Percentiles rank a stretch among this genome's conserved stretches.
These are phyloP conservation scores for Aepyceros melampus DNA, from an alignment of 2,113 vertebrate genomes.

Conservation along the genomic window DNA sequence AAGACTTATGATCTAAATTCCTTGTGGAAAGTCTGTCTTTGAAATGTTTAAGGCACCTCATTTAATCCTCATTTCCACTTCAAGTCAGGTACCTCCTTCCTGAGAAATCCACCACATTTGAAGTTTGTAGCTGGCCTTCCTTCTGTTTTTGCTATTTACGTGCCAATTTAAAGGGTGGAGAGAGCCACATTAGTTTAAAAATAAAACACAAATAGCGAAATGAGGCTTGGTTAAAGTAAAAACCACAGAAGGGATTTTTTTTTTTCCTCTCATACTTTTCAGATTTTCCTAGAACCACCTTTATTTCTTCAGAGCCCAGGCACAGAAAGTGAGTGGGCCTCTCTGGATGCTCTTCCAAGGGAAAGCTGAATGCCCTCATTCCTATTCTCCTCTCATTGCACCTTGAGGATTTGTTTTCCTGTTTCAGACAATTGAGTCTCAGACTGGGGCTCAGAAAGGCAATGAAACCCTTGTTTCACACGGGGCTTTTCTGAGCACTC, in stretches of 20 bases:
- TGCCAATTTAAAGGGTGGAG: slow-evolving; percentile 66
- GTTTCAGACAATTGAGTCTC: background rate
- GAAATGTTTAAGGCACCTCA: slow-evolving; percentile 49
- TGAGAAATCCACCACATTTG: slow-evolving; percentile 53
- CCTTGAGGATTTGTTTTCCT: slow-evolving; percentile 8
- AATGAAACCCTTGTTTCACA: background rate
- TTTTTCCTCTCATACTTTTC: slow-evolving; percentile 46
- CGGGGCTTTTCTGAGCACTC: background rate
- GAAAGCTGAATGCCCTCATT: background rate
- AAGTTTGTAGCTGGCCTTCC: slow-evolving; percentile 43
- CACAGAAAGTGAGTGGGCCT: slow-evolving; percentile 50
- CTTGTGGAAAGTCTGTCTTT: slow-evolving; percentile 54
- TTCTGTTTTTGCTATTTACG: slow-evolving; percentile 60
- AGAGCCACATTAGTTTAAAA: slow-evolving; percentile 69
- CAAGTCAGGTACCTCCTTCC: slow-evolving; percentile 52
- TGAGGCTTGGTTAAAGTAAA: slow-evolving; percentile 48
- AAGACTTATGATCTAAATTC: slow-evolving; percentile 53
- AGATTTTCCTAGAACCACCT: slow-evolving; percentile 72
- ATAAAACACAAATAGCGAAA: slow-evolving; percentile 68
- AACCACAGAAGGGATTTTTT: slow-evolving; percentile 60
- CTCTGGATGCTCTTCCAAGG: slow-evolving; percentile 14
- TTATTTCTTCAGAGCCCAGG: slow-evolving; percentile 58
- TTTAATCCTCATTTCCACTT: slow-evolving; percentile 53
- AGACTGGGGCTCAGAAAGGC: background rate
- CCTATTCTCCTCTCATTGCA: background rate